phyloP scores from a whole-genome alignment of 2,888 invertebrate species.

The Antheraea assamensis region DNA sequence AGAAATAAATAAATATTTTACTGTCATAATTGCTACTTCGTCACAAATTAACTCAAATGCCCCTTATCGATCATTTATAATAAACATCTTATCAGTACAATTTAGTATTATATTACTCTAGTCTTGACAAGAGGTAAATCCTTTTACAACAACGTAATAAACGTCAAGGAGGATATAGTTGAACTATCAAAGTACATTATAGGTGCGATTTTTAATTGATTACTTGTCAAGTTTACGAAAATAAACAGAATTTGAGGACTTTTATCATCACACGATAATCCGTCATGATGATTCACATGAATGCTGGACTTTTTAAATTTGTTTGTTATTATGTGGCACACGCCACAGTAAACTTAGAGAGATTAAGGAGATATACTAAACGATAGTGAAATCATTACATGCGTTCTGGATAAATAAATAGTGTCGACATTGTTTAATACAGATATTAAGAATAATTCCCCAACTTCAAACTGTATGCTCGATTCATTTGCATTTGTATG shows the following conservation, averaged over 20 bases:
- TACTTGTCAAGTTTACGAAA: neutral
- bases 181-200: neutral
- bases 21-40: neutral
- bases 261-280: neutral
- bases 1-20: neutral
- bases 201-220: neutral
- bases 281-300: neutral
- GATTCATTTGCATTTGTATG: neutral
- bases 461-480: neutral
- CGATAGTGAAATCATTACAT: neutral
- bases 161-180: neutral
- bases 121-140: slow-evolving; percentile 5
- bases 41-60: neutral
- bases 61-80: neutral
- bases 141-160: slow-evolving; percentile 2
- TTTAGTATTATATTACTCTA: slow-evolving; percentile 31
- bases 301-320: neutral
- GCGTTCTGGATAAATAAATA: neutral
- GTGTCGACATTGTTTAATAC: neutral
- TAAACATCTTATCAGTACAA: slow-evolving; percentile 25
- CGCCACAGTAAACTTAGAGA: neutral
- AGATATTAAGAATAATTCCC: neutral
- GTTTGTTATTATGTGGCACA: neutral
- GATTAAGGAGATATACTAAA: neutral
- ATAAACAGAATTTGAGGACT: neutral